A percentile compares a stretch with the other conserved stretches of the same genome.
Conservation (phyloP, 2,888 invertebrate genomes). For the Argyra leucocephala region DNA sequence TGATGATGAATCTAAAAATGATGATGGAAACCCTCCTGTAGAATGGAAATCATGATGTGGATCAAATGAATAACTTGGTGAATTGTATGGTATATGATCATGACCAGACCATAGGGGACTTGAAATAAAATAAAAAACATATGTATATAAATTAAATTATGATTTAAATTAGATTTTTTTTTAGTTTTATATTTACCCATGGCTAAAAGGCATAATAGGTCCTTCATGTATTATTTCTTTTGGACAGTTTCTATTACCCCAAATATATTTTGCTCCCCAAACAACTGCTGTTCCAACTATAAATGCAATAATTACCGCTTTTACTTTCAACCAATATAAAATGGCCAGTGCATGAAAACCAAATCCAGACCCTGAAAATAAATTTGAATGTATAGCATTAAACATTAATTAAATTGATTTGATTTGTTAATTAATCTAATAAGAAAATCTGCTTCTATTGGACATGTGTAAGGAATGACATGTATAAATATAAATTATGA, state of each 20-base stretch:
- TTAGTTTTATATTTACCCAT: slow-evolving; percentile 35
- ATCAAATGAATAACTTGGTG: slow-evolving; percentile 27
- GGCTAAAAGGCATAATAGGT: slow-evolving; percentile 33
- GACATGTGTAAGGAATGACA: no score
- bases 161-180: neutral
- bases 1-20: slow-evolving; percentile 11
- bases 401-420: no score
- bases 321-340: slow-evolving; percentile 40
- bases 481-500: no score
- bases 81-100: slow-evolving; percentile 33
- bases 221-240: slow-evolving; percentile 25
- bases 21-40: slow-evolving; percentile 18
- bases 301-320: slow-evolving; percentile 38
- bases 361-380: slow-evolving; percentile 32
- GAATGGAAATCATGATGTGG: slow-evolving; percentile 23
- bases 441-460: no score
- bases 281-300: slow-evolving; percentile 39
- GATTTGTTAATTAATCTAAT: no score
- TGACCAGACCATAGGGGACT: slow-evolving; percentile 32
- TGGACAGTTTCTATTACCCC: slow-evolving; percentile 25
- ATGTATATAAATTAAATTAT: neutral
- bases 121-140: neutral
- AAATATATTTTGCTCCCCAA: slow-evolving; percentile 35
- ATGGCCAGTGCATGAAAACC: slow-evolving; percentile 36
- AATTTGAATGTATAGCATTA: neutral